phyloP scores from a whole-genome alignment of 2,113 vertebrate genomes.

The Lasiurus cinereus region DNA sequence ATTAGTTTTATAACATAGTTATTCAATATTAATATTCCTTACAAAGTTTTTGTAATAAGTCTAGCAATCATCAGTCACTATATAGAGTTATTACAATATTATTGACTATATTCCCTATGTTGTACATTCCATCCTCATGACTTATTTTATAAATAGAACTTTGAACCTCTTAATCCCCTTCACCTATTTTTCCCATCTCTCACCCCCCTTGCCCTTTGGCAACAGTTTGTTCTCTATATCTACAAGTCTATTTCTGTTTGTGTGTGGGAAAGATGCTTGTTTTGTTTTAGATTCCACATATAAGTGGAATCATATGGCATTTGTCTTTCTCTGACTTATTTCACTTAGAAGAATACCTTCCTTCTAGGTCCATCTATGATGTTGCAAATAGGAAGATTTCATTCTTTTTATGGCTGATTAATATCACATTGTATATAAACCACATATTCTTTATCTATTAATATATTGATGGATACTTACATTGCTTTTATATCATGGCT shows the following conservation, averaged over 20 bases:
- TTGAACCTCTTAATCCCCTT: background rate
- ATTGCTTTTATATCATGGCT: background rate
- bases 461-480: background rate
- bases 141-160: background rate
- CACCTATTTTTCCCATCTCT: background rate
- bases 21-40: background rate
- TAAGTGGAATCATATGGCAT: background rate
- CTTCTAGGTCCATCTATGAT: background rate
- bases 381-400: background rate
- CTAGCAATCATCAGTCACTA: background rate
- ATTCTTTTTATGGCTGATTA: background rate
- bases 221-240: background rate
- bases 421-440: background rate
- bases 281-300: background rate
- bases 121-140: background rate
- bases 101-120: background rate
- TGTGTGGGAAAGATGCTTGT: background rate
- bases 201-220: background rate
- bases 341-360: background rate
- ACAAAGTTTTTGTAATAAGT: background rate
- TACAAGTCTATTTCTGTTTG: background rate
- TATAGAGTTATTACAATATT: background rate
- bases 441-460: background rate
- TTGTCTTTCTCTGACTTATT: background rate
- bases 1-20: background rate